Base-by-base conservation (phyloP, 2,113 vertebrate species). In the Grammomys surdaster region DNA sequence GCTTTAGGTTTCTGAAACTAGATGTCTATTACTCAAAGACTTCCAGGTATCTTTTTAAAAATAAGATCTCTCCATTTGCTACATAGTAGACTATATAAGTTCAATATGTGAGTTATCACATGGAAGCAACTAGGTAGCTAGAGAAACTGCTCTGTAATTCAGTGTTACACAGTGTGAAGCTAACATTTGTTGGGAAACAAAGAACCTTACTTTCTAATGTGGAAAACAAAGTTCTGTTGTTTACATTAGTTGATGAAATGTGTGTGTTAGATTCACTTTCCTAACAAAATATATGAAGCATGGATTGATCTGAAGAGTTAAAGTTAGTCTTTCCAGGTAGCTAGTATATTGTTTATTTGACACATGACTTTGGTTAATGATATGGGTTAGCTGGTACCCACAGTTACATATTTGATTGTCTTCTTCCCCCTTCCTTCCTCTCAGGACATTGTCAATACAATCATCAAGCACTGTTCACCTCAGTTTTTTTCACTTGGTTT, bases 371-470 rank as follows among this genome's bases (percentile, higher is more conserved):
- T 7, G 88, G 94, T 92, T 90, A 97, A 46, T 10, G 40, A 78
- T 91, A 76, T 80, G 96, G 95, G 87, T 89, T 95, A 95, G 48
- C 56, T 98, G 31, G 90, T 97, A 90, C 19, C 22, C 40, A 96
- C 56, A 40, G 89, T 93, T 96, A 76, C 58, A 80, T 91, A 72
- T 93, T n/a, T 96, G 73, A 85, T 91, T 33, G 28, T 93, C 24
- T 81, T 94, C 19, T 14, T 92, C 91, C 90, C 96, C 95, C 75
- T 72, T 98, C 85, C 96, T 91, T 87, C 91, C 87, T 84, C 36
- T 43, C 98, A 99, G 99, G 99, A 99, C 98, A 99, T 99, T 97
- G 99, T 99, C 95, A 99, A 99, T 98, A 99, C 99, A 97, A 99
- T 99, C 98, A 99, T 99, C 98, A 99, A 99, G 93, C 99, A 99